Percentiles rank a stretch among this genome's conserved stretches.
These are phyloP conservation scores for Anarhynchus alexandrinus DNA, from an alignment of 2,113 vertebrate species.

Conservation along the genomic window DNA sequence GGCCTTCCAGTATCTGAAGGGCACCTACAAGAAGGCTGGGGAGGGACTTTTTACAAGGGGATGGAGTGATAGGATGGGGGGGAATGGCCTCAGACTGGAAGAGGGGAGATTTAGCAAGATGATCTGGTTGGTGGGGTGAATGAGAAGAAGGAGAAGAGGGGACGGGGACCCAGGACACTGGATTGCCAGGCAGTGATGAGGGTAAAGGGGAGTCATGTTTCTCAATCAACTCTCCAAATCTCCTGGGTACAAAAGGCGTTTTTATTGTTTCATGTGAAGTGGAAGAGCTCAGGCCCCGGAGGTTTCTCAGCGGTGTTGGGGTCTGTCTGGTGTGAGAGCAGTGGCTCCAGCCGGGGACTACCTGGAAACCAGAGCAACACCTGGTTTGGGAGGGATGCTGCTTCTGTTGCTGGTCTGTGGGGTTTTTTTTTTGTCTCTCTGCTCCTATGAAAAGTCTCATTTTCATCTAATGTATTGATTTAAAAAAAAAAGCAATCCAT, in stretches of 20 bases:
- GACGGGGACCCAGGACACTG: fast-evolving
- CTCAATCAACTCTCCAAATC: too few species aligned
- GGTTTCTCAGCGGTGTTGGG: fast-evolving
- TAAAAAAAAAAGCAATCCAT: not conserved
- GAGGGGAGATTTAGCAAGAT: too few species aligned
- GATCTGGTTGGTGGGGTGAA: not conserved
- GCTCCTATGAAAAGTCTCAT: not conserved
- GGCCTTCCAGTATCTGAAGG: too few species aligned
- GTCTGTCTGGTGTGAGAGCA: too few species aligned
- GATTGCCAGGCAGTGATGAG: too few species aligned
- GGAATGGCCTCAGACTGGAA: too few species aligned
- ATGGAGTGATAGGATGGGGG: too few species aligned
- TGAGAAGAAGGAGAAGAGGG: not conserved
- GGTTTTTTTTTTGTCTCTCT: not conserved
- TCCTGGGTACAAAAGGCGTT: too few species aligned
- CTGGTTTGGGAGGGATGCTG: too few species aligned
- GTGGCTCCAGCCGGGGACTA: not conserved
- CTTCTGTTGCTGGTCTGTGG: not conserved
- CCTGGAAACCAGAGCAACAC: not conserved
- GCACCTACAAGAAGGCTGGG: too few species aligned
- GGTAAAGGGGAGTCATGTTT: not conserved
- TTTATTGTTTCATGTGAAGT: not conserved
- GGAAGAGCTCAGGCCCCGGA: not conserved
- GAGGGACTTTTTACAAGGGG: too few species aligned
- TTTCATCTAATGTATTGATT: not conserved